A percentile compares a stretch with the other conserved stretches of the same genome.
phyloP scores from a whole-genome alignment of 2,888 invertebrate species.

The Scrobipalpa atriplicella region DNA sequence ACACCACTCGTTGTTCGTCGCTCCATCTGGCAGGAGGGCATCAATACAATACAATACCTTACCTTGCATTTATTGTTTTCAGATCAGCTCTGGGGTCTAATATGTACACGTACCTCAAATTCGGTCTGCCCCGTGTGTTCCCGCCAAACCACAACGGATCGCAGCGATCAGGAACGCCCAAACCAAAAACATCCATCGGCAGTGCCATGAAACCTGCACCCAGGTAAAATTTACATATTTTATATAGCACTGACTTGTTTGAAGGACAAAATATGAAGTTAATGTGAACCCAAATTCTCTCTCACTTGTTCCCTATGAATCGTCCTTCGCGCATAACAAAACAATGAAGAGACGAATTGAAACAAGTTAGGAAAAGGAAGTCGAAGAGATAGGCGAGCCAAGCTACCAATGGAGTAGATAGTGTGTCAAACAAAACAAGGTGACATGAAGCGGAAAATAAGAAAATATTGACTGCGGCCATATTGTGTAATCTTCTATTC shows the following conservation, averaged over 20 bases:
- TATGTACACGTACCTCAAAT: constrained; percentile 97
- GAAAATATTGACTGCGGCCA: too few relatives aligned
- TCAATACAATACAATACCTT: too few relatives aligned
- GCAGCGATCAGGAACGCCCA: constrained; percentile 86
- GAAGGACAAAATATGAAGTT: not conserved
- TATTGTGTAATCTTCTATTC: too few relatives aligned
- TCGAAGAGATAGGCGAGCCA: not conserved
- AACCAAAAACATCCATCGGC: constrained; percentile 80
- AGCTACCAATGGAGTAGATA: not conserved
- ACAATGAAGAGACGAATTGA: not conserved
- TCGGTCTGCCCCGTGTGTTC: constrained; percentile 95
- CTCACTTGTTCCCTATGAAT: not conserved
- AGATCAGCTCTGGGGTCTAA: constrained; percentile 94
- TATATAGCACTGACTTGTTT: not conserved
- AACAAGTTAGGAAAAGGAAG: not conserved
- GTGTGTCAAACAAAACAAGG: too few relatives aligned
- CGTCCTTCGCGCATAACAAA: not conserved
- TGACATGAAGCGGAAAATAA: too few relatives aligned
- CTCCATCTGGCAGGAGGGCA: too few relatives aligned
- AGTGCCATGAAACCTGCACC: constrained; percentile 80
- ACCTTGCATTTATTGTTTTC: constrained; percentile 34
- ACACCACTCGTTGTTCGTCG: too few relatives aligned
- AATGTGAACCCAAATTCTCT: too few relatives aligned
- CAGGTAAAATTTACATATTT: constrained; percentile 56
- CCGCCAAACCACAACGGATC: constrained; percentile 91